Evolutionary conservation across 1,140 invertebrate species (phyloP), one percentile per base, ranked within the genome.

Genomic region (Saccostrea echinata): DNA sequence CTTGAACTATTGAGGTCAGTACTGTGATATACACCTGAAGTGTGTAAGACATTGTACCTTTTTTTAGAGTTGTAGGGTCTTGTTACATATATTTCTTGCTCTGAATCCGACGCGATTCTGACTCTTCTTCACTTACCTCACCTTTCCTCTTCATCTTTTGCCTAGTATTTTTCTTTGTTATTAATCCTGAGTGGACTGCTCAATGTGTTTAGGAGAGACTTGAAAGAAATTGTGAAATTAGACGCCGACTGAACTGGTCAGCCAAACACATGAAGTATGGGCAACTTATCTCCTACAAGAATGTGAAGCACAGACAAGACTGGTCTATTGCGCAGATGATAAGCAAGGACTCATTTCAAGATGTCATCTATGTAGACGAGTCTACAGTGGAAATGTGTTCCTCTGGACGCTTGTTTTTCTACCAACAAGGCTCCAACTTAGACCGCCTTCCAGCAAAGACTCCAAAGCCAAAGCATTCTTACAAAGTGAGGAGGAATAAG

Each of bases 361-460:
- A 86, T 80, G 85, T 86, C 9, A 86, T 80, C 13, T 86, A 76
- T 86, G 71, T 86, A 13, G 68, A 86, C 43, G 68, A 86, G 24
- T 35, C 64, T 16, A 76, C 64, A 24, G 68, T 86, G 85, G 85
- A n/a, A n/a, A n/a, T n/a, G n/a, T n/a, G n/a, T n/a, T n/a, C n/a
- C n/a, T n/a, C n/a, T n/a, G n/a, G n/a, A 2, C 68, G 3, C 16
- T 51, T 86, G 11, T 86, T 86, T 30, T 80, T 80, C 2, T 27
- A 76, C 12, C 21, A 76, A 33, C 30, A 24, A n/a, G 85, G 4
- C 1, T 24, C 30, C 4, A 21, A 27, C n/a, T 27, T 86, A 33
- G 61, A 71, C 8, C 13, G 9, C 6, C 64, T 86, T 13, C 64
- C 4, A 76, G 21, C 64, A 18, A 86, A 86, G 27, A 13, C 84